phyloP scores from a whole-genome alignment of 1,140 invertebrate species.

The Lordiphosa stackelbergi region DNA sequence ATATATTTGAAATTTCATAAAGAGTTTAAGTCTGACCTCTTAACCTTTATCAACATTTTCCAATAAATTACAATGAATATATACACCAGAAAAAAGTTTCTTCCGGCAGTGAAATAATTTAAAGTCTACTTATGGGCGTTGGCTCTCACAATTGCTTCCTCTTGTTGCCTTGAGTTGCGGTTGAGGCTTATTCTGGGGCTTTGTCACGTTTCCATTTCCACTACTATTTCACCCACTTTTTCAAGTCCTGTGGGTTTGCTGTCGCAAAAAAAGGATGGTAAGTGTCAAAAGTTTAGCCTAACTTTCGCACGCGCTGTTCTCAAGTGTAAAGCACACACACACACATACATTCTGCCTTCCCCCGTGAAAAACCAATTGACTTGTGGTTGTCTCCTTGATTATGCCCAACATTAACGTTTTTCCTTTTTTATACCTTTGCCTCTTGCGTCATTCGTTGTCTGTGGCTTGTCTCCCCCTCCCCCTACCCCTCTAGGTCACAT shows the following conservation, averaged over 20 bases:
- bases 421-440: constrained; percentile 45
- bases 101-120: constrained; percentile 18
- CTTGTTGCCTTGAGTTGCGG: constrained; percentile 20
- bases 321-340: constrained; percentile 24
- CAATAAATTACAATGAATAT: too few species aligned
- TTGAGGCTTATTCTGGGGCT: constrained; percentile 37
- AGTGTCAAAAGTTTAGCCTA: constrained; percentile 68
- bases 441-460: constrained; percentile 29
- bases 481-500: constrained; percentile 2
- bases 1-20: too few species aligned
- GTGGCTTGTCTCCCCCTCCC: constrained; percentile 19
- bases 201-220: constrained; percentile 39
- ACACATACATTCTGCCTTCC: constrained; percentile 7
- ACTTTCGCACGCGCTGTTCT: constrained; percentile 55
- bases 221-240: constrained; percentile 10
- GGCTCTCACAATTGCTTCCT: background rate
- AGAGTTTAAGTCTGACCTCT: too few species aligned
- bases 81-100: too few species aligned
- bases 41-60: too few species aligned
- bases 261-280: constrained; percentile 6
- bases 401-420: constrained; percentile 49
- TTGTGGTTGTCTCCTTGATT: constrained; percentile 44
- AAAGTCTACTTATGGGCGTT: constrained; percentile 48
- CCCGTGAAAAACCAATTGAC: constrained; percentile 35
- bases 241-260: constrained; percentile 8